Evolutionary conservation across 2,888 invertebrate species (phyloP).

Genomic region (Mythimna pallens): DNA sequence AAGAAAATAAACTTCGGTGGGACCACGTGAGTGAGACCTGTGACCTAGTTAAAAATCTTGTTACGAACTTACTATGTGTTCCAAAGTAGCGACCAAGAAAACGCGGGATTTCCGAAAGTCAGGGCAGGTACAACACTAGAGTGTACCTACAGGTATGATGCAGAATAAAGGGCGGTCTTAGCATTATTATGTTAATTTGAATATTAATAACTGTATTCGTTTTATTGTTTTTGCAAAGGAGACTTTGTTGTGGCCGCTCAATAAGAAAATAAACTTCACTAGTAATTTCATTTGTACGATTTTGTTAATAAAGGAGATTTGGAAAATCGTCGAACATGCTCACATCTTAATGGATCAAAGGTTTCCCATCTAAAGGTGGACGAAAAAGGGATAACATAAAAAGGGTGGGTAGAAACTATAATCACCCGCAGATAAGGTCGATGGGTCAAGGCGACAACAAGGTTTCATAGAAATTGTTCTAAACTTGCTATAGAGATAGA

Average conservation of each 20-base stretch:
- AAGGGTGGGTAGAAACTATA: too few species aligned
- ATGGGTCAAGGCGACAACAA: too few species aligned
- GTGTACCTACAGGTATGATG: conserved; percentile 47
- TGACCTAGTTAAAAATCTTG: conserved; percentile 54
- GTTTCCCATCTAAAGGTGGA: too few species aligned
- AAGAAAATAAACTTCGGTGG: conserved; percentile 37
- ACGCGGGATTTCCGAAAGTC: conserved; percentile 23
- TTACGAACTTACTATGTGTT: conserved; percentile 35
- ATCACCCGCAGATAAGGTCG: too few species aligned
- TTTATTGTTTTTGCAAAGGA: background rate
- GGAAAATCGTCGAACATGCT: background rate
- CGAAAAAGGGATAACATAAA: too few species aligned
- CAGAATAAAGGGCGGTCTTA: conserved; percentile 65
- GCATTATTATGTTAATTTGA: conserved; percentile 72
- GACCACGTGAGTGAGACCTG: conserved; percentile 33
- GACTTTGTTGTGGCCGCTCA: background rate
- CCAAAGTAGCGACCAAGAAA: conserved; percentile 26
- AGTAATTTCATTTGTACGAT: too few species aligned
- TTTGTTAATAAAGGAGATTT: background rate
- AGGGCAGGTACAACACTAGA: conserved; percentile 50
- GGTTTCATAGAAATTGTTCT: too few species aligned
- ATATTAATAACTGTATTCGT: conserved; percentile 25
- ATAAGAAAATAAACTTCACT: background rate
- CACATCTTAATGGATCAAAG: background rate
- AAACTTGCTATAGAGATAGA: too few species aligned